A percentile compares a stretch with the other conserved stretches of the same genome.
phyloP scores from a whole-genome alignment of 2,113 vertebrate species.

The Oostethus manadensis region DNA sequence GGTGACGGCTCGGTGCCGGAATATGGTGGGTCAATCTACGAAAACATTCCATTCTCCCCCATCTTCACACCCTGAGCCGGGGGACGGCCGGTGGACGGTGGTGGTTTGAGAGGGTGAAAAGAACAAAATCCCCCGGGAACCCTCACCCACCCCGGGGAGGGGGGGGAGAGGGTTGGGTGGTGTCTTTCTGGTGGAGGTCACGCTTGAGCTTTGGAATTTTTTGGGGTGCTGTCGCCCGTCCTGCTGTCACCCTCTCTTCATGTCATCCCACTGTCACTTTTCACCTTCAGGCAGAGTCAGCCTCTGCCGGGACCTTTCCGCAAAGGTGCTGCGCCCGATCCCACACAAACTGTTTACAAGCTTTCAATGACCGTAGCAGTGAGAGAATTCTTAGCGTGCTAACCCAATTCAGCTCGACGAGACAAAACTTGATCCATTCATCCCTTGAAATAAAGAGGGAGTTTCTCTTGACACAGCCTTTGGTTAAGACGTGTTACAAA shows the following conservation, averaged over 20 bases:
- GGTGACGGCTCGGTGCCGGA: slow-evolving; percentile 98
- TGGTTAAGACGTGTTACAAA: slow-evolving; percentile 49
- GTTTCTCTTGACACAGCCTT: slow-evolving; percentile 31
- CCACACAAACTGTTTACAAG: slow-evolving; percentile 54
- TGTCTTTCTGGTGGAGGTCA: slow-evolving; percentile 62
- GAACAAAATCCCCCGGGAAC: slow-evolving; percentile 39
- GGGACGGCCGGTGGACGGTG: slow-evolving; percentile 52
- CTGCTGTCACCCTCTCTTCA: slow-evolving; percentile 49
- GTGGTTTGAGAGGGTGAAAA: slow-evolving; percentile 38
- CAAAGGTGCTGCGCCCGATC: slow-evolving; percentile 43
- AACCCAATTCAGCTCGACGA: slow-evolving; percentile 37
- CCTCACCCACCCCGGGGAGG: slow-evolving; percentile 67
- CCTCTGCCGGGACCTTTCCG: slow-evolving; percentile 48
- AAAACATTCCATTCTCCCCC: slow-evolving; percentile 98
- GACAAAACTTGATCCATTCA: slow-evolving; percentile 47
- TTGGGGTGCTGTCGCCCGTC: slow-evolving; percentile 25
- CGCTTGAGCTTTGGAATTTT: slow-evolving; percentile 73
- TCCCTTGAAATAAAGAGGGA: slow-evolving; percentile 40
- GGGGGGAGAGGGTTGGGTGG: slow-evolving; percentile 53
- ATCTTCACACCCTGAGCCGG: slow-evolving; percentile 95
- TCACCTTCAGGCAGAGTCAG: slow-evolving; percentile 56
- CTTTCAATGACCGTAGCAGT: slow-evolving; percentile 34
- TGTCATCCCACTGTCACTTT: slow-evolving; percentile 64
- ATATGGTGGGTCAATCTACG: slow-evolving; percentile 99
- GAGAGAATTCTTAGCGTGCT: slow-evolving; percentile 36